Percentiles rank a stretch among this genome's conserved stretches.
phyloP scores from a whole-genome alignment of 2,888 invertebrate species.

The Melinopterus prodromus region DNA sequence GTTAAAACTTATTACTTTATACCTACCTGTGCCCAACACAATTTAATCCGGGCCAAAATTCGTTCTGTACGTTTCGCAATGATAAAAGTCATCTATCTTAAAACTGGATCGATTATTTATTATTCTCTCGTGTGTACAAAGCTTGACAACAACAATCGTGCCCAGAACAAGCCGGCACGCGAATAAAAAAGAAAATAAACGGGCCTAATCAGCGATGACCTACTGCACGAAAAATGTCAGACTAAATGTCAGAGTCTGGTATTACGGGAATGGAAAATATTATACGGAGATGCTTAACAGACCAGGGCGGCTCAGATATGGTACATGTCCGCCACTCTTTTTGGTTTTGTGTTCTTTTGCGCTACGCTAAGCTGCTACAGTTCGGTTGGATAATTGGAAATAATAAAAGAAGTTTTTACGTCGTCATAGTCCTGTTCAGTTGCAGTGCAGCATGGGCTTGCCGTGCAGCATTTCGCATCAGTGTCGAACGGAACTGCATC shows the following conservation, averaged over 20 bases:
- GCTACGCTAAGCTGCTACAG: background rate
- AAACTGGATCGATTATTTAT: background rate
- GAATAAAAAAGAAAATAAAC: background rate
- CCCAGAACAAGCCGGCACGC: background rate
- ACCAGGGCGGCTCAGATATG: background rate
- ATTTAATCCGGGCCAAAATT: background rate
- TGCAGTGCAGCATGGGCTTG: conserved; percentile 47
- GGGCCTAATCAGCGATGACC: conserved; percentile 17
- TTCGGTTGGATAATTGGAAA: background rate
- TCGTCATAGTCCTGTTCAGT: conserved; percentile 28
- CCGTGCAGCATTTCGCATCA: conserved; percentile 65
- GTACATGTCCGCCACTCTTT: background rate
- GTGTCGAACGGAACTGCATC: conserved; percentile 75
- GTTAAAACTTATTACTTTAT: background rate
- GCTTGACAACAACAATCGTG: background rate
- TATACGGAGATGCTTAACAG: background rate
- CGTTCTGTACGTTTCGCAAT: background rate
- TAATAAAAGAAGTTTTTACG: background rate
- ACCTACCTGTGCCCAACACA: background rate
- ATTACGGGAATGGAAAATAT: conserved; percentile 7
- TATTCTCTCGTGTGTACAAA: background rate
- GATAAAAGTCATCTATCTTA: background rate
- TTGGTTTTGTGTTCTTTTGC: background rate
- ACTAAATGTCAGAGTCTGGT: conserved; percentile 20
- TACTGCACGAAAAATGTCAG: conserved; percentile 22